These are phyloP conservation scores for Eupeodes latifasciatus DNA, from an alignment of 2,888 invertebrate genomes.

Conservation along the genomic window DNA sequence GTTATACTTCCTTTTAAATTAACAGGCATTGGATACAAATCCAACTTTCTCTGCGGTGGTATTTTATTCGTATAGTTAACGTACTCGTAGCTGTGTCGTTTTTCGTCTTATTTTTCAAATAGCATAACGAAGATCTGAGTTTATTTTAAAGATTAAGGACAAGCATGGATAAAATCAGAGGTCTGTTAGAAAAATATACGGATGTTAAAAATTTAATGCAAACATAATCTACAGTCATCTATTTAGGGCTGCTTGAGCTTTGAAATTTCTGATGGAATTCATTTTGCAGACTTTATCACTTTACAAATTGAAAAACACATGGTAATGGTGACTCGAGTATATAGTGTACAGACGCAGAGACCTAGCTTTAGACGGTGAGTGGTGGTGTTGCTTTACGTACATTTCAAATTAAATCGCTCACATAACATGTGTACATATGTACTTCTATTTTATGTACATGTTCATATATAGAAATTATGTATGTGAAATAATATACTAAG, in stretches of 20 bases:
- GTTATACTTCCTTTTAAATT: conserved; percentile 36
- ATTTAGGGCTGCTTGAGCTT: conserved; percentile 32
- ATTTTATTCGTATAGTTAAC: too few relatives aligned
- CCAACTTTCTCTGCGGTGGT: too few relatives aligned
- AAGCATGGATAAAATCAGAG: conserved; percentile 33
- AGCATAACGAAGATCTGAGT: background rate
- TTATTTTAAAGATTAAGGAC: conserved; percentile 34
- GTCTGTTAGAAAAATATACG: conserved; percentile 36
- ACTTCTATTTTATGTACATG: conserved; percentile 4
- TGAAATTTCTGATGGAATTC: conserved; percentile 5
- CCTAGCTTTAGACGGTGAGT: background rate
- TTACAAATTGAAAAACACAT: conserved; percentile 48
- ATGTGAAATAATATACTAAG: background rate
- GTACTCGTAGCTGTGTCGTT: too few relatives aligned
- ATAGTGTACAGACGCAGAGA: too few relatives aligned
- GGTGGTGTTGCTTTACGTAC: conserved; percentile 38
- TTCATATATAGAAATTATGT: background rate
- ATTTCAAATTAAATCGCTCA: conserved; percentile 45
- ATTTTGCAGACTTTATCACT: conserved; percentile 46
- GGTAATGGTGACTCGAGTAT: background rate
- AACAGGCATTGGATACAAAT: conserved; percentile 9
- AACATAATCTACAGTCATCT: conserved; percentile 42
- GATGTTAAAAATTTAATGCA: conserved; percentile 40
- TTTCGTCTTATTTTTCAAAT: background rate
- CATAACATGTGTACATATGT: background rate